phyloP scores from a whole-genome alignment of 2,797 vertebrate species.

The Gymnothorax reevesii region DNA sequence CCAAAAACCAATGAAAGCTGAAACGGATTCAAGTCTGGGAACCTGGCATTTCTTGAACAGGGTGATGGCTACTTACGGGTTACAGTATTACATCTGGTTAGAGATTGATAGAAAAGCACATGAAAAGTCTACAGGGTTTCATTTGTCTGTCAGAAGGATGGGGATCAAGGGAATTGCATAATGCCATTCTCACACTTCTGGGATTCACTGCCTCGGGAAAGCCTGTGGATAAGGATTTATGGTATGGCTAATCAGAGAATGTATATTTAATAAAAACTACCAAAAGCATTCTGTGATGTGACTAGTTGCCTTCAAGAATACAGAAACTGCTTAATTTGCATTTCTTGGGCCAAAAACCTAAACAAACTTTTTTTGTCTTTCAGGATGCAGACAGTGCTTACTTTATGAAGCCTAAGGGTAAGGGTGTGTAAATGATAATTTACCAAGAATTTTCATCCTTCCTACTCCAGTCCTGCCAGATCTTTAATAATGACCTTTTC shows the following conservation, averaged over 20 bases:
- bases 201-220: neutral
- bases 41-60: neutral
- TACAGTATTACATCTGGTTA: conserved; percentile 45
- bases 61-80: conserved; percentile 35
- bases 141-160: conserved; percentile 49
- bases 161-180: conserved; percentile 32
- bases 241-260: conserved; percentile 17
- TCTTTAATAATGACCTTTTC: conserved; percentile 24
- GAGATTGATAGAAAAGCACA: conserved; percentile 55
- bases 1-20: neutral
- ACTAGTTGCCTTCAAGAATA: neutral
- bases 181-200: conserved; percentile 2
- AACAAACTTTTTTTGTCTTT: conserved; percentile 38
- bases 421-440: conserved; percentile 53
- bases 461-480: conserved; percentile 9
- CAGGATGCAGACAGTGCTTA: conserved; percentile 87
- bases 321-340: too few species aligned
- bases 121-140: conserved; percentile 32
- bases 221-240: neutral
- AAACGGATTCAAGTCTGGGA: neutral
- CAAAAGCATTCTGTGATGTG: neutral
- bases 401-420: conserved; percentile 71
- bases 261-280: neutral
- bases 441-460: conserved; percentile 16
- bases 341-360: neutral